Percentiles rank a stretch among this genome's conserved stretches.
phyloP scores from a whole-genome alignment of 2,797 vertebrate genomes.

The Eupleurogrammus muticus region DNA sequence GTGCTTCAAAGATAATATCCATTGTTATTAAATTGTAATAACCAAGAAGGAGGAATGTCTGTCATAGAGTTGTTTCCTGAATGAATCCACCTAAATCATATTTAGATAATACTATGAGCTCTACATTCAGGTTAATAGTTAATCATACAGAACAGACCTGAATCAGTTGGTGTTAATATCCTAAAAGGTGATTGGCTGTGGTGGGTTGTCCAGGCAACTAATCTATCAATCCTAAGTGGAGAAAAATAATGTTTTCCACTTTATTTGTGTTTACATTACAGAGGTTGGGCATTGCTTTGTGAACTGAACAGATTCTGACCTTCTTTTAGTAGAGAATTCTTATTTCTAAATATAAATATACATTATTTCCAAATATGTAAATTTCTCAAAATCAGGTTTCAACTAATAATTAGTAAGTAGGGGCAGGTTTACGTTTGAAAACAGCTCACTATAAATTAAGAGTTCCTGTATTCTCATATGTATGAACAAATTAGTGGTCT shows the following conservation, averaged over 20 bases:
- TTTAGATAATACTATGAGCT: conserved; percentile 33
- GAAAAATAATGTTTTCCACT: background rate
- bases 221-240: background rate
- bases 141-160: background rate
- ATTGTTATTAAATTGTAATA: conserved; percentile 27
- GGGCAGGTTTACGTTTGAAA: background rate
- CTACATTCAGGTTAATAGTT: conserved; percentile 4
- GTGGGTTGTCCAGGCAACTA: background rate
- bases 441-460: background rate
- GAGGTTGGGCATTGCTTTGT: background rate
- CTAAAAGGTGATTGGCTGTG: background rate
- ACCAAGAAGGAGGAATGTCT: conserved; percentile 13
- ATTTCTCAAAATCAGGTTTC: background rate
- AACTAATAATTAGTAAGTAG: background rate
- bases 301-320: background rate
- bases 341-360: background rate
- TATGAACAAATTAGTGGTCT: background rate
- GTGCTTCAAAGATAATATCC: background rate
- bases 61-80: conserved; percentile 29
- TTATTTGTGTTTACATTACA: background rate
- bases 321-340: background rate
- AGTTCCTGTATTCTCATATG: background rate
- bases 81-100: conserved; percentile 25
- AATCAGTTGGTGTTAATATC: conserved; percentile 14
- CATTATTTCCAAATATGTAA: background rate